Evolutionary conservation across 1,140 invertebrate species (phyloP).

Genomic region (Polypedilum vanderplanki): DNA sequence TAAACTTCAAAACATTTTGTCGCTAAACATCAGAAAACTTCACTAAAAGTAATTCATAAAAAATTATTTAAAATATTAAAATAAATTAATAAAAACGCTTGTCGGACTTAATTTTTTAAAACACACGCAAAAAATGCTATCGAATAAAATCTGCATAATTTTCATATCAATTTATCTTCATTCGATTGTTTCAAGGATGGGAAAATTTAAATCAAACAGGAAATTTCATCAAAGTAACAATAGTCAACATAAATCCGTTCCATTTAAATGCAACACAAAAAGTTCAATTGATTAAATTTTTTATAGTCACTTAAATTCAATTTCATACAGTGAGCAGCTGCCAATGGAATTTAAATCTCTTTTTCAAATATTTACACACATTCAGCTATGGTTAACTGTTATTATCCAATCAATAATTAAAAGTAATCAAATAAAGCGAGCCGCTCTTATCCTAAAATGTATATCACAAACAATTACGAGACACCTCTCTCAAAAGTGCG

Average conservation of each 20-base stretch:
- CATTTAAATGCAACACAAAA: too few relatives aligned
- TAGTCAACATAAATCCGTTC: too few relatives aligned
- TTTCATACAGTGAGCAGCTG: neutral
- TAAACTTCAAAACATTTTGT: too few relatives aligned
- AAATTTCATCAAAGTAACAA: neutral
- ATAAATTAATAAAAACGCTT: too few relatives aligned
- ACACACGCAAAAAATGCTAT: too few relatives aligned
- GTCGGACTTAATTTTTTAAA: too few relatives aligned
- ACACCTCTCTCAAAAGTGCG: neutral
- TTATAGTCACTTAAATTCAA: neutral
- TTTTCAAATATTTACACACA: neutral
- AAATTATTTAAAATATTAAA: too few relatives aligned
- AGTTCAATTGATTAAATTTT: neutral
- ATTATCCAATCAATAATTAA: conserved; percentile 20
- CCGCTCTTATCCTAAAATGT: neutral
- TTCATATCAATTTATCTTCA: too few relatives aligned
- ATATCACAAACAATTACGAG: neutral
- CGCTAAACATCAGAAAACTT: too few relatives aligned
- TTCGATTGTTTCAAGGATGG: neutral
- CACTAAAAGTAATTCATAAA: too few relatives aligned
- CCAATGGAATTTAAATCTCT: neutral
- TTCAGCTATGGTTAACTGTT: neutral
- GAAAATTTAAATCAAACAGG: neutral
- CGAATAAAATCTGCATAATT: too few relatives aligned
- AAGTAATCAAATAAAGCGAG: neutral